Percentiles rank a stretch among this genome's conserved stretches.
Evolutionary conservation across 2,113 vertebrate genomes (phyloP).

Genomic region (Eonycteris spelaea): DNA sequence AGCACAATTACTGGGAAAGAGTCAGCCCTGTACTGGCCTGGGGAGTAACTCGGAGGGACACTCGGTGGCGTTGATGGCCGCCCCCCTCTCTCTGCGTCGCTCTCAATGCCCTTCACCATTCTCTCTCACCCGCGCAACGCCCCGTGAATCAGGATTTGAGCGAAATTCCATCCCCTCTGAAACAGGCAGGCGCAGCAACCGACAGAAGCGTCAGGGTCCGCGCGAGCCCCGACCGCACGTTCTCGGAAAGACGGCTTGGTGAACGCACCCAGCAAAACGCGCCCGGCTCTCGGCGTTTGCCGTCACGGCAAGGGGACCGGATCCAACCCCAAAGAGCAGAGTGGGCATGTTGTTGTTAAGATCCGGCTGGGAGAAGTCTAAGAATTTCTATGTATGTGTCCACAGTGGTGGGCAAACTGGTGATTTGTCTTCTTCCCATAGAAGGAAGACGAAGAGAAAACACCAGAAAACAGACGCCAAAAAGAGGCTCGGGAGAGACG

Average conservation of each 20-base stretch:
- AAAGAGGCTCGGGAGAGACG: too few relatives aligned
- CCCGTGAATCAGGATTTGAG: background rate
- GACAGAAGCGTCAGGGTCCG: background rate
- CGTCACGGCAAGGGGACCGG: too few relatives aligned
- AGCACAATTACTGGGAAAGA: rapidly evolving
- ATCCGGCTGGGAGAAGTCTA: too few relatives aligned
- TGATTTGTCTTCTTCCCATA: too few relatives aligned
- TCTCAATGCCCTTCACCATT: rapidly evolving
- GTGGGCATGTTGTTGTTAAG: too few relatives aligned
- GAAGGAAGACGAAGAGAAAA: too few relatives aligned
- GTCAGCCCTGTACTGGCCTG: rapidly evolving
- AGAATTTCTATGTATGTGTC: too few relatives aligned
- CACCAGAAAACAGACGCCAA: too few relatives aligned
- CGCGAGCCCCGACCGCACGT: rapidly evolving
- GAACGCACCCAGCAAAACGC: background rate
- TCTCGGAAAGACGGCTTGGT: background rate
- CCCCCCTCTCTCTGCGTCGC: background rate
- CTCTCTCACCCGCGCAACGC: background rate
- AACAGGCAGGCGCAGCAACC: background rate
- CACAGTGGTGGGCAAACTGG: too few relatives aligned
- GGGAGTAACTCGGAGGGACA: rapidly evolving
- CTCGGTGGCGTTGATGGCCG: too few relatives aligned
- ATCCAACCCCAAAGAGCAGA: background rate
- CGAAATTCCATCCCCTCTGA: background rate
- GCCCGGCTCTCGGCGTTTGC: too few relatives aligned